Evolutionary conservation across 2,888 invertebrate genomes (phyloP).

Genomic region (Mellilla xanthometata): DNA sequence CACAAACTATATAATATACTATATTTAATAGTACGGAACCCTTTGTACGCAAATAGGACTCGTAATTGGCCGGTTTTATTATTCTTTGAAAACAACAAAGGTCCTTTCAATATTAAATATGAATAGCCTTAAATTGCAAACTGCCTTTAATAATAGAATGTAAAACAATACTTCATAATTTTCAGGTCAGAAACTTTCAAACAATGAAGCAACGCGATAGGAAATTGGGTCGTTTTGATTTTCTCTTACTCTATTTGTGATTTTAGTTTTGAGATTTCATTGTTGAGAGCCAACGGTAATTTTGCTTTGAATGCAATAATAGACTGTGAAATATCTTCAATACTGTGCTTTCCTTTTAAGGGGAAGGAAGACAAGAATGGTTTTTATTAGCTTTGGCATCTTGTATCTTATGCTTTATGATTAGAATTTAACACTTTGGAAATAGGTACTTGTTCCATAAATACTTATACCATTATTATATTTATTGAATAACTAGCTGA

Average conservation of each 20-base stretch:
- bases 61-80: no score
- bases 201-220: constrained; percentile 21
- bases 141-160: constrained; percentile 45
- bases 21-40: no score
- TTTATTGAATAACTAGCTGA: no score
- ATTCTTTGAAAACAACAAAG: constrained; percentile 40
- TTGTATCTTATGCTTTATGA: no score
- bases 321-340: neutral
- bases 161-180: constrained; percentile 40
- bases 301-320: constrained; percentile 2
- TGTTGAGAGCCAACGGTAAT: constrained; percentile 12
- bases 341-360: no score
- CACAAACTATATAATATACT: no score
- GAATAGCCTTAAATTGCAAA: constrained; percentile 43
- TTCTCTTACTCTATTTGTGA: constrained; percentile 13
- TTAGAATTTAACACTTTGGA: no score
- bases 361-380: no score
- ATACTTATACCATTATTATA: no score
- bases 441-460: no score
- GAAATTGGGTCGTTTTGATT: constrained; percentile 16
- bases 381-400: no score
- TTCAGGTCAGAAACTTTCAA: constrained; percentile 28
- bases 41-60: no score
- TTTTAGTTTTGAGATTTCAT: constrained; percentile 20
- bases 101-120: constrained; percentile 56